Evolutionary conservation across 2,113 vertebrate species (phyloP).

Genomic region (Numenius arquata): DNA sequence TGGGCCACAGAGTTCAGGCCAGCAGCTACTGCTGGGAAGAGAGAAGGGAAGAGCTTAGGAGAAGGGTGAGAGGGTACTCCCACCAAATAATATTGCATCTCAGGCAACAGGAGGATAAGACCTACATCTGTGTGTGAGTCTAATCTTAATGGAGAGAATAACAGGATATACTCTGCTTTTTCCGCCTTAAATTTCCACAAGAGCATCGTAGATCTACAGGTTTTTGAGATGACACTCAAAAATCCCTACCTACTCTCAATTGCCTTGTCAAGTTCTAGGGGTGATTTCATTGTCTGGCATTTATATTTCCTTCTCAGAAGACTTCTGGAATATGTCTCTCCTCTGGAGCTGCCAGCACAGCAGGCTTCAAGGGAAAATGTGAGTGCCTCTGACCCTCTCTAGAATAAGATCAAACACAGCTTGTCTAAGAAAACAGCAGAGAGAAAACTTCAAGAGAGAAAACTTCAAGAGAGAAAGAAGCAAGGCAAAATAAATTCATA

Average conservation of each 20-base stretch:
- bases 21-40: neutral
- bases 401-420: neutral
- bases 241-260: neutral
- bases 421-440: neutral
- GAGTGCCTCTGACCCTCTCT: neutral
- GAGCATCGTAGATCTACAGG: neutral
- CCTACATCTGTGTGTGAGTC: neutral
- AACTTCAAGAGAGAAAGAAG: neutral
- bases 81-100: neutral
- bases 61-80: neutral
- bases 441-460: neutral
- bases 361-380: neutral
- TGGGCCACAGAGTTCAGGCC: neutral
- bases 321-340: neutral
- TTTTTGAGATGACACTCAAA: neutral
- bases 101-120: neutral
- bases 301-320: neutral
- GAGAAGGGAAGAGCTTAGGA: neutral
- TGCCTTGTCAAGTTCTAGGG: neutral
- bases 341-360: neutral
- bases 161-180: accelerated
- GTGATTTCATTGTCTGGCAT: neutral
- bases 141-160: neutral
- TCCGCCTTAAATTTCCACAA: neutral
- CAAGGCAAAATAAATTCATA: neutral